These are phyloP conservation scores for Pachydiplax longipennis DNA, from an alignment of 2,888 invertebrate genomes.

Conservation along the genomic window DNA sequence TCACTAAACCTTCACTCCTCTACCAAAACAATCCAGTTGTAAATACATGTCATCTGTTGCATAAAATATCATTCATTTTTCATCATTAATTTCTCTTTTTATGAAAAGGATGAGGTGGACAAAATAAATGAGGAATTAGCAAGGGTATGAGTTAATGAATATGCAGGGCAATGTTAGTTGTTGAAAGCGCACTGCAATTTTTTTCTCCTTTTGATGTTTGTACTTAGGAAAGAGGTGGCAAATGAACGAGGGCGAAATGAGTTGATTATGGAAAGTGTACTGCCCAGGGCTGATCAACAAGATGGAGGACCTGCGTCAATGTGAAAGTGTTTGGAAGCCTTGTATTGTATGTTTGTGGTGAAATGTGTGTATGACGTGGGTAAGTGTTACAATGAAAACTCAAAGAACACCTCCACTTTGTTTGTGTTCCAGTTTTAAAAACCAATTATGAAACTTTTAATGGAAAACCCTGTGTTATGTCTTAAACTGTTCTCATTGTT, in stretches of 20 bases:
- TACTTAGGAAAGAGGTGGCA: conserved; percentile 44
- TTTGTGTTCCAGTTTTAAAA: conserved; percentile 33
- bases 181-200: conserved; percentile 42
- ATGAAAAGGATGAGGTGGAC: conserved; percentile 20
- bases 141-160: conserved; percentile 28
- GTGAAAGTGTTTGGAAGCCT: conserved; percentile 45
- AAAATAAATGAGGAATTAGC: conserved; percentile 20
- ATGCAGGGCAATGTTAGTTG: conserved; percentile 43
- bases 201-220: conserved; percentile 44
- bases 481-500: conserved; percentile 14
- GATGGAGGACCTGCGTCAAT: conserved; percentile 38
- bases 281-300: conserved; percentile 27
- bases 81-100: conserved; percentile 38
- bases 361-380: conserved; percentile 43
- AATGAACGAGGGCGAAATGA: conserved; percentile 20
- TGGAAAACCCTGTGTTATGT: conserved; percentile 4
- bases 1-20: conserved; percentile 16
- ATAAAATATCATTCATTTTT: conserved; percentile 28
- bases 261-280: conserved; percentile 38
- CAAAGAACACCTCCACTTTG: conserved; percentile 29
- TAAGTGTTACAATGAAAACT: conserved; percentile 36
- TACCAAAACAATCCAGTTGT: conserved; percentile 29
- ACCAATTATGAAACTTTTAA: conserved; percentile 14
- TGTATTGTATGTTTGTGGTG: conserved; percentile 44
- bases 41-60: conserved; percentile 35